A percentile compares a stretch with the other conserved stretches of the same genome.
Conservation (phyloP, 53 echinoderm and acorn worm genomes). For the Temnopleurus reevesii region DNA sequence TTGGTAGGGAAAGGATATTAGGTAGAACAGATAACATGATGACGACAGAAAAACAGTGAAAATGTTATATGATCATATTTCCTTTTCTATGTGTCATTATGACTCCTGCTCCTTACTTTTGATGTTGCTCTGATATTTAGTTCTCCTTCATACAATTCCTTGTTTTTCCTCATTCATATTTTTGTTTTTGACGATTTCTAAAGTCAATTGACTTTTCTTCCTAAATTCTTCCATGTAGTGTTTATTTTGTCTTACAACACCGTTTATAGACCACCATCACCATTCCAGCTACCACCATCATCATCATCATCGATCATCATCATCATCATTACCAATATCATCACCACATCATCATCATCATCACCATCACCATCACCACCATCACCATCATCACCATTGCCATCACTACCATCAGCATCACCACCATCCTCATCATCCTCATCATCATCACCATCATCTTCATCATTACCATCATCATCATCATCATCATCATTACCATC, state of each 20-base stretch:
- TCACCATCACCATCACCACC: background rate
- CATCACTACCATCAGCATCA: background rate
- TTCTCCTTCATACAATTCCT: too few relatives aligned
- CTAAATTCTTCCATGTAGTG: too few relatives aligned
- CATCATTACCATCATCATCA: background rate
- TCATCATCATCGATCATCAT: background rate
- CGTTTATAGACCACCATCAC: too few relatives aligned
- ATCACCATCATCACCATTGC: background rate
- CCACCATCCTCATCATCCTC: background rate
- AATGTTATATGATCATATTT: too few relatives aligned
- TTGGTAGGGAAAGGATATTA: background rate
- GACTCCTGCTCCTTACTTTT: too few relatives aligned
- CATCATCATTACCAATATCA: background rate
- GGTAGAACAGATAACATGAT: slow-evolving; percentile 8
- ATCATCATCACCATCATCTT: background rate
- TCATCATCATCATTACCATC: background rate
- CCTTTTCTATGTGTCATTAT: too few relatives aligned
- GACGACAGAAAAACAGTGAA: background rate
- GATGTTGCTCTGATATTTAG: too few relatives aligned
- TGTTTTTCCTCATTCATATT: too few relatives aligned
- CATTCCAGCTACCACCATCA: too few relatives aligned
- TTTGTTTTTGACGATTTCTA: too few relatives aligned
- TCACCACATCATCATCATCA: background rate
- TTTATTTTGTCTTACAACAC: too few relatives aligned
- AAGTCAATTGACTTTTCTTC: too few relatives aligned